Conservation (phyloP, 2,888 invertebrate species). For the Xestoiulus laeticollis region DNA sequence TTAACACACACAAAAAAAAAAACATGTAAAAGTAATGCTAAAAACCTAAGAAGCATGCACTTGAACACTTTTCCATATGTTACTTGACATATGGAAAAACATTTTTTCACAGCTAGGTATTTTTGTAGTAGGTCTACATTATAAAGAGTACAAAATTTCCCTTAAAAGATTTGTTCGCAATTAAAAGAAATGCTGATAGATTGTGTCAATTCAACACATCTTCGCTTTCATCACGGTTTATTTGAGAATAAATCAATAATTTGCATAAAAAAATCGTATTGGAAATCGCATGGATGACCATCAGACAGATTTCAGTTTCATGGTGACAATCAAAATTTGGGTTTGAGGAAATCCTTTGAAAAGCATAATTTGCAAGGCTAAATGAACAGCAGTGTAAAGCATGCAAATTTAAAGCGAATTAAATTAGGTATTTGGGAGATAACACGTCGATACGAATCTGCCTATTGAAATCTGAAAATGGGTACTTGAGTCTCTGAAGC, state of each 20-base stretch:
- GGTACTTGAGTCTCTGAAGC: not conserved
- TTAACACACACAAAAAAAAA: no score
- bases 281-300: not conserved
- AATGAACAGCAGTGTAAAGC: not conserved
- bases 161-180: no score
- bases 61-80: no score
- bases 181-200: no score
- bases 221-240: not conserved
- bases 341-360: not conserved
- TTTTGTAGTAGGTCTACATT: no score
- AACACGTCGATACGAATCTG: not conserved
- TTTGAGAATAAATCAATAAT: not conserved
- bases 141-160: no score
- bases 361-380: constrained; percentile 18
- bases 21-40: no score
- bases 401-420: constrained; percentile 46
- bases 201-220: no score
- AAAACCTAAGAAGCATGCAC: no score
- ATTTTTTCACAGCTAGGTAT: no score
- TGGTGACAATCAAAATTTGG: constrained; percentile 34
- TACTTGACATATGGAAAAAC: no score
- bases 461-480: not conserved
- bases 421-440: constrained; percentile 14
- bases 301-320: constrained; percentile 30
- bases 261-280: not conserved